Evolutionary conservation across 2,797 vertebrate species (phyloP).

Genomic region (Gallinago nigripennis): DNA sequence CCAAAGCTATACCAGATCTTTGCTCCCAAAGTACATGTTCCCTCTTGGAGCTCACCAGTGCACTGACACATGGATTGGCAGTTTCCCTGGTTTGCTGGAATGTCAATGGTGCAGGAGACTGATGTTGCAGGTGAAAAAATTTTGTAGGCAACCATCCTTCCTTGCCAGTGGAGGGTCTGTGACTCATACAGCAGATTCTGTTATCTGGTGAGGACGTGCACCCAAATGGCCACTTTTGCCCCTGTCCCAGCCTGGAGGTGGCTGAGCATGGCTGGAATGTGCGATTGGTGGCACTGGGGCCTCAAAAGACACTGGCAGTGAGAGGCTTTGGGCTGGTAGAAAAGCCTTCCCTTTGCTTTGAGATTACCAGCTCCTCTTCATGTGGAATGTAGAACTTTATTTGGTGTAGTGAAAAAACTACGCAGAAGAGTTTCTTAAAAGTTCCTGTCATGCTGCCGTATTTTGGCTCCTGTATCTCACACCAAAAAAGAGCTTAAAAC

Average conservation of each 20-base stretch:
- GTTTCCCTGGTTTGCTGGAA: not conserved
- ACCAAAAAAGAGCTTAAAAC: not conserved
- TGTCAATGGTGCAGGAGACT: not conserved
- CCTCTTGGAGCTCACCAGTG: not conserved
- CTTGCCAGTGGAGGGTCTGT: not conserved
- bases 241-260: not conserved
- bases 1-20: not conserved
- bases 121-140: not conserved
- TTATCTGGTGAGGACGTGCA: not conserved
- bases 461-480: not conserved
- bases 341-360: not conserved
- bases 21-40: not conserved
- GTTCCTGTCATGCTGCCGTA: not conserved
- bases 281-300: not conserved
- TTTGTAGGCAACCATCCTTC: not conserved
- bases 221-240: not conserved
- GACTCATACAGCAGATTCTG: not conserved
- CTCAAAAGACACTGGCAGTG: not conserved
- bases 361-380: not conserved
- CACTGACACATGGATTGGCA: fast-evolving
- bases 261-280: not conserved
- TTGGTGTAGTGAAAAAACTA: not conserved
- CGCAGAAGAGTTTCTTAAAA: not conserved
- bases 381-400: not conserved
- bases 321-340: not conserved